Evolutionary conservation across 2,113 vertebrate species (phyloP), one percentile per base, ranked within the genome.

Genomic region (Cettia cetti): DNA sequence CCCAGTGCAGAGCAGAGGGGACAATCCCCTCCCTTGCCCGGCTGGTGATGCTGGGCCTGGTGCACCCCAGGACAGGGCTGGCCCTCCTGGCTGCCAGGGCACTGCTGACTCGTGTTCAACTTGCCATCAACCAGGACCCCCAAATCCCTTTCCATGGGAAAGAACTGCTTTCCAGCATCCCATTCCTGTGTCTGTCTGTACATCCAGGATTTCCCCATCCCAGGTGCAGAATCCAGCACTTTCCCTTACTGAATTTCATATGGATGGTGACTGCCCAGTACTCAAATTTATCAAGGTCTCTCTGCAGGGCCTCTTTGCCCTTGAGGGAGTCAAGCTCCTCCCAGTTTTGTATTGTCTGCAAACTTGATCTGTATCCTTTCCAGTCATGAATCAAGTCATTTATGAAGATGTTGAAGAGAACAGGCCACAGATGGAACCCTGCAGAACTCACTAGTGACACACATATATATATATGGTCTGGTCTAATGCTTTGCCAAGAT

Each of bases 61-160:
- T 52, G 44, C 4, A 0, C 7, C 26, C 9, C 54, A 31, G 37
- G 54, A 20, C 54, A 70, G 2, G 4, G 4, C 2, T 60, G 6
- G 2, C 31, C 30, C 19, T 60, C 20, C 37, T 52, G 37, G 10
- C 16, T 61, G 18, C 37, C 56, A 26, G 56, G 31, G 9, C 44
- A 13, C 54, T 70, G 35, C 31, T 70, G 31, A 0, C 15, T 24
- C 37, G 12, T 3, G 7, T 10, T 52, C 7, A 26, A 5, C 13
- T 35, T 61, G 19, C 6, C 37, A 35, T 24, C 0, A 0, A 24
- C 15, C 30, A 70, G 79, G 20, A 42, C 15, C 17, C 13, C 23
- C 42, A 59, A 3, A 8, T 22, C 4, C 3, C 35, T 59, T 69
- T n/a, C 35, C 19, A 6, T 7, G 3, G 33, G 9, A n/a, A n/a